phyloP scores from a whole-genome alignment of 2,888 invertebrate species.

The Campoplex capitator region DNA sequence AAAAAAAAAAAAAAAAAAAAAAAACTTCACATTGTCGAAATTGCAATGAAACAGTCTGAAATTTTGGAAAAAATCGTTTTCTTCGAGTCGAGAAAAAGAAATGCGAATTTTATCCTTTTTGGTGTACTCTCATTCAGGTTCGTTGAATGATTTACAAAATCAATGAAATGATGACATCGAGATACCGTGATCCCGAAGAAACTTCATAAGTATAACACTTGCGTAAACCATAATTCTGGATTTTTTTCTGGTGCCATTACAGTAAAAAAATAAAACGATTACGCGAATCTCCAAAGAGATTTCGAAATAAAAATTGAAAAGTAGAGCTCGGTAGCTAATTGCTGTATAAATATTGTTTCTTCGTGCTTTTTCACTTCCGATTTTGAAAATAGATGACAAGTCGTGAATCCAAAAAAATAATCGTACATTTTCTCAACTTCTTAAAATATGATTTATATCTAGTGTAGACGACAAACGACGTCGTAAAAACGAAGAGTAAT shows the following conservation, averaged over 20 bases:
- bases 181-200: slow-evolving; percentile 8
- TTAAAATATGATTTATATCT: slow-evolving; percentile 70
- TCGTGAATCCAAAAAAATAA: slow-evolving; percentile 51
- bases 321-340: slow-evolving; percentile 15
- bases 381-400: slow-evolving; percentile 11
- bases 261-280: slow-evolving; percentile 13
- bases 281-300: neutral
- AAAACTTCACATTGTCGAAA: too few species aligned
- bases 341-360: slow-evolving; percentile 9
- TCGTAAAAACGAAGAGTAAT: neutral
- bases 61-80: too few species aligned
- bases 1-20: too few species aligned
- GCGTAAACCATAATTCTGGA: neutral
- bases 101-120: neutral
- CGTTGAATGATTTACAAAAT: too few species aligned
- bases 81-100: neutral
- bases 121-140: neutral
- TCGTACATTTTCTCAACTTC: slow-evolving; percentile 74
- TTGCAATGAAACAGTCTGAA: too few species aligned
- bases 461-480: slow-evolving; percentile 32
- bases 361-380: neutral
- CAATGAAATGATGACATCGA: neutral
- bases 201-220: neutral
- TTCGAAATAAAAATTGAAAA: neutral
- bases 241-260: neutral